Evolutionary conservation across 92 coral and sea anemone genomes (phyloP).

Genomic region (Epizoanthus illoricatus): DNA sequence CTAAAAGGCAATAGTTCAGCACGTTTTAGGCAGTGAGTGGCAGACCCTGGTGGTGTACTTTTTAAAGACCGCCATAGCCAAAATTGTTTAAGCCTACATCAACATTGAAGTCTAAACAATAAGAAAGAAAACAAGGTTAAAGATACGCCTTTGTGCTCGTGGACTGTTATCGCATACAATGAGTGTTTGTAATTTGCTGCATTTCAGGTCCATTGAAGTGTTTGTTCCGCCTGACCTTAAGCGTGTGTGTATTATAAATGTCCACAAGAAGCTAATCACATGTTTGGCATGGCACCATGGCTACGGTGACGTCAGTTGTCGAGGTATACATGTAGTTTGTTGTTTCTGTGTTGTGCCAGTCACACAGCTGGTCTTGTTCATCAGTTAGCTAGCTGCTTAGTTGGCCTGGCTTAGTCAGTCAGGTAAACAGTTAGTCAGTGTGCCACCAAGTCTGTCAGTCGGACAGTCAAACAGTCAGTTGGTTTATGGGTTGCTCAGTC

Average conservation of each 20-base stretch:
- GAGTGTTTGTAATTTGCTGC: neutral
- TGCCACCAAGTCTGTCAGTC: too few species aligned
- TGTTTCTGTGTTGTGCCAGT: neutral
- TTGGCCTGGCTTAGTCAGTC: too few species aligned
- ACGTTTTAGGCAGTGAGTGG: too few species aligned
- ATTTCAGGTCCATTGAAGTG: slow-evolving; percentile 77
- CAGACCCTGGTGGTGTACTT: too few species aligned
- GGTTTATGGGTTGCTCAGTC: too few species aligned
- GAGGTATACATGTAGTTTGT: slow-evolving; percentile 20
- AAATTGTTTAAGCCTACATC: too few species aligned
- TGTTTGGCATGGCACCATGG: slow-evolving; percentile 94
- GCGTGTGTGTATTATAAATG: slow-evolving; percentile 68
- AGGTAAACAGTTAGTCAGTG: too few species aligned
- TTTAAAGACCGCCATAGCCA: too few species aligned
- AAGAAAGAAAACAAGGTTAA: neutral
- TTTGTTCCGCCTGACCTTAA: slow-evolving; percentile 79
- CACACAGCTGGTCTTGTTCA: neutral
- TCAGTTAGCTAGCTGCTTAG: neutral
- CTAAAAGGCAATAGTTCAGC: too few species aligned
- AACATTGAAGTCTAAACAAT: neutral
- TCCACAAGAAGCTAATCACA: slow-evolving; percentile 89
- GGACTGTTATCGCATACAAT: neutral
- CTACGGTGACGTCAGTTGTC: slow-evolving; percentile 51
- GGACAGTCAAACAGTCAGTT: too few species aligned
- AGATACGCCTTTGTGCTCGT: neutral